These are phyloP conservation scores for Zosterops lateralis DNA, from an alignment of 2,113 vertebrate genomes.

Conservation along the genomic window DNA sequence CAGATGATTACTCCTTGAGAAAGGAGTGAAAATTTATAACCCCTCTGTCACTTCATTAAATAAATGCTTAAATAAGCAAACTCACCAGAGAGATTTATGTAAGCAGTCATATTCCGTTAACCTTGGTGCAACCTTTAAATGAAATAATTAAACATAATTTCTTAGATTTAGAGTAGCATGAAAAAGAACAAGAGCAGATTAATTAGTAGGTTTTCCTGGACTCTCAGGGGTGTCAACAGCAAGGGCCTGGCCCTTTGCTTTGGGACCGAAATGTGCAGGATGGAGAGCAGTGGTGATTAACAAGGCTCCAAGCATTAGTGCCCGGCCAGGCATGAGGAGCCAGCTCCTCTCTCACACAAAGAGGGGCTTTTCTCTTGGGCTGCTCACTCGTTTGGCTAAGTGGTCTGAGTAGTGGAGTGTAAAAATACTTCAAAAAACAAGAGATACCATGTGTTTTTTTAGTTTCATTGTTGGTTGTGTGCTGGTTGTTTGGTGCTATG, in stretches of 20 bases:
- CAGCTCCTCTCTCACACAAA: constrained; percentile 26
- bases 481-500: background rate
- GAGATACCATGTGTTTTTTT: background rate
- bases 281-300: constrained; percentile 44
- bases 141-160: constrained; percentile 66
- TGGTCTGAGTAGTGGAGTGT: constrained; percentile 17
- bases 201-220: constrained; percentile 60
- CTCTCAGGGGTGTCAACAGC: constrained; percentile 5
- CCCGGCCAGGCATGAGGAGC: constrained; percentile 64
- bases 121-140: constrained; percentile 66
- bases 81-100: constrained; percentile 19
- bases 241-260: constrained; percentile 37
- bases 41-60: constrained; percentile 41
- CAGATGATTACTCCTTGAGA: background rate
- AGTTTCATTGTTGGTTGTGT: background rate
- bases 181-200: constrained; percentile 63
- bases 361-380: constrained; percentile 22
- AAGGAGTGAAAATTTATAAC: constrained; percentile 39
- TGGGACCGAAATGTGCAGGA: constrained; percentile 47
- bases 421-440: background rate
- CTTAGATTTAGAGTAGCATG: constrained; percentile 53
- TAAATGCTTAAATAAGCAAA: constrained; percentile 58
- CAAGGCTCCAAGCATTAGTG: constrained; percentile 55
- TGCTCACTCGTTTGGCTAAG: background rate
- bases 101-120: constrained; percentile 63